A percentile compares a stretch with the other conserved stretches of the same genome.
Conservation (phyloP, 2,888 invertebrate genomes). For the Ceraclea dissimilis region DNA sequence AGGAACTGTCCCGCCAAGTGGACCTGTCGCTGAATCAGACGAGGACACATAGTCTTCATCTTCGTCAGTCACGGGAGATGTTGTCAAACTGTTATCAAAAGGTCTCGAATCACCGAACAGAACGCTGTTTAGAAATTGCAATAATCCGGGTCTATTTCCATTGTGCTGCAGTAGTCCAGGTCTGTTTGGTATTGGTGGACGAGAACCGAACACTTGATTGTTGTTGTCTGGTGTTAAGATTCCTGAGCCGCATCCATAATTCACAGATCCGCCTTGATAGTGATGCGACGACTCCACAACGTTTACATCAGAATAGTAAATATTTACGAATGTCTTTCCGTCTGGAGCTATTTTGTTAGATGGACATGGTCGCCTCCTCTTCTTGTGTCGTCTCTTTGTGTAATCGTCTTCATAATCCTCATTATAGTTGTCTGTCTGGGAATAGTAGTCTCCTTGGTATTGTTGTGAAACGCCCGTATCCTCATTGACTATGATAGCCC, state of each 20-base stretch:
- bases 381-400: conserved; percentile 9
- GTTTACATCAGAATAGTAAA: conserved; percentile 15
- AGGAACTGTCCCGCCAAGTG: conserved; percentile 16
- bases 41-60: background rate
- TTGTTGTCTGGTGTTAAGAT: background rate
- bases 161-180: background rate
- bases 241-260: conserved; percentile 1
- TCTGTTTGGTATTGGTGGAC: background rate
- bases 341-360: conserved; percentile 9
- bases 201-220: background rate
- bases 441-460: background rate
- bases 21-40: conserved; percentile 1
- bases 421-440: background rate
- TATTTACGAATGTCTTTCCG: conserved; percentile 14
- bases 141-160: background rate
- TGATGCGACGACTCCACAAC: background rate
- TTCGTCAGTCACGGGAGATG: background rate
- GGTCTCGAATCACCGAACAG: background rate
- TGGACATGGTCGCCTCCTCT: conserved; percentile 11
- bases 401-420: conserved; percentile 5
- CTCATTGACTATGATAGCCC: background rate
- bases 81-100: background rate
- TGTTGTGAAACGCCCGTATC: background rate
- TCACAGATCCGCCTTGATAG: conserved; percentile 6
- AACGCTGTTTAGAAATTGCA: background rate